phyloP scores from a whole-genome alignment of 2,888 invertebrate genomes.

The Girardia tigrina region DNA sequence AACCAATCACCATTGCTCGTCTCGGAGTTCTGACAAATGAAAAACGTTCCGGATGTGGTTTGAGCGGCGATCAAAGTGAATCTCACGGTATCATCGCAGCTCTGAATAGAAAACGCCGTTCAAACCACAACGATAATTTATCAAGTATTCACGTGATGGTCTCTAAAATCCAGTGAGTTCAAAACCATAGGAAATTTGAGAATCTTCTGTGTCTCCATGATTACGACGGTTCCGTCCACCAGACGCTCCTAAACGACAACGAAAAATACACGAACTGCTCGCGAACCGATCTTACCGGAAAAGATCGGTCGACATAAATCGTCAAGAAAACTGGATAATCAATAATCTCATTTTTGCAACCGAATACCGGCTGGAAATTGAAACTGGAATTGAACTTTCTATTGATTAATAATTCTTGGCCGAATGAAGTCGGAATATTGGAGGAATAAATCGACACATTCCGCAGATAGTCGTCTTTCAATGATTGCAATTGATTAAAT shows the following conservation, averaged over 20 bases:
- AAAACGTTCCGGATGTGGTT: slow-evolving; percentile 1
- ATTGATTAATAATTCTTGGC: not conserved
- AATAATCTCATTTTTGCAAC: not conserved
- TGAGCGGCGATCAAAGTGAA: not conserved
- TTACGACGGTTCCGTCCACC: not conserved
- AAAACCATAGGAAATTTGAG: not conserved
- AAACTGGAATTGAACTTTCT: not conserved
- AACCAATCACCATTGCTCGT: not conserved
- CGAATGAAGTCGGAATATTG: not conserved
- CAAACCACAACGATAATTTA: too few species aligned
- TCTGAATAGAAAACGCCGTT: too few species aligned
- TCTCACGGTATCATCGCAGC: not conserved
- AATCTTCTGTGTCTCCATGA: not conserved
- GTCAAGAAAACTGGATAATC: not conserved
- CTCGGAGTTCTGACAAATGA: not conserved
- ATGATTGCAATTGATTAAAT: not conserved
- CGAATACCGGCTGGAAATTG: not conserved
- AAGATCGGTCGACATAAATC: not conserved
- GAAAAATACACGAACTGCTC: too few species aligned
- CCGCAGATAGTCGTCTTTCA: not conserved
- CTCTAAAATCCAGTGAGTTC: not conserved
- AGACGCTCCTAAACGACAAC: too few species aligned
- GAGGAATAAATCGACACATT: not conserved
- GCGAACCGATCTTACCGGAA: too few species aligned
- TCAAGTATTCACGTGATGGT: too few species aligned